phyloP scores from a whole-genome alignment of 2,797 vertebrate genomes.

The Lagodon rhomboides region DNA sequence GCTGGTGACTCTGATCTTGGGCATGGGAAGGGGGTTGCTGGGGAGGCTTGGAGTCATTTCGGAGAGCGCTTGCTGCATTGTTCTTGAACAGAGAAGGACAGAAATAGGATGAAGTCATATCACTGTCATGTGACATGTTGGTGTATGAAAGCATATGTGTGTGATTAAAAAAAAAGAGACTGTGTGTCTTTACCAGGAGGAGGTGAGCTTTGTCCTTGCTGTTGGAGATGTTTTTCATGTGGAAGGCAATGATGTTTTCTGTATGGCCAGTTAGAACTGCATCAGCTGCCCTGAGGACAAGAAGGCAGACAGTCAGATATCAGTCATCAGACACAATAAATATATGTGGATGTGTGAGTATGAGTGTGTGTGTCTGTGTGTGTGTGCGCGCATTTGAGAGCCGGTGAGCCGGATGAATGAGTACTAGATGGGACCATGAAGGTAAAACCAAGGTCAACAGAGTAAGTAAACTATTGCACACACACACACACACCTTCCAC shows the following conservation, averaged over 20 bases:
- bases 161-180: neutral
- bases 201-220: slow-evolving; percentile 95
- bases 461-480: slow-evolving; percentile 53
- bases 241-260: slow-evolving; percentile 98
- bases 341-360: slow-evolving; percentile 6
- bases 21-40: slow-evolving; percentile 86
- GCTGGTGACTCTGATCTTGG: slow-evolving; percentile 93
- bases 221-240: slow-evolving; percentile 99
- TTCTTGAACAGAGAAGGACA: slow-evolving; percentile 87
- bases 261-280: slow-evolving; percentile 97
- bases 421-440: slow-evolving; percentile 59
- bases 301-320: slow-evolving; percentile 70
- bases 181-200: slow-evolving; percentile 88
- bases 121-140: neutral
- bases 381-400: slow-evolving; percentile 19
- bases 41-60: slow-evolving; percentile 92
- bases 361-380: neutral
- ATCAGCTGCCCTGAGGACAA: slow-evolving; percentile 94
- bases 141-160: neutral
- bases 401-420: slow-evolving; percentile 42
- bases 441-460: slow-evolving; percentile 73
- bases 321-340: slow-evolving; percentile 69
- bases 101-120: slow-evolving; percentile 23
- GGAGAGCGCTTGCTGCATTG: slow-evolving; percentile 90
- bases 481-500: slow-evolving; percentile 47